Evolutionary conservation across 2,113 vertebrate genomes (phyloP).

Genomic region (Leucoraja erinaceus): DNA sequence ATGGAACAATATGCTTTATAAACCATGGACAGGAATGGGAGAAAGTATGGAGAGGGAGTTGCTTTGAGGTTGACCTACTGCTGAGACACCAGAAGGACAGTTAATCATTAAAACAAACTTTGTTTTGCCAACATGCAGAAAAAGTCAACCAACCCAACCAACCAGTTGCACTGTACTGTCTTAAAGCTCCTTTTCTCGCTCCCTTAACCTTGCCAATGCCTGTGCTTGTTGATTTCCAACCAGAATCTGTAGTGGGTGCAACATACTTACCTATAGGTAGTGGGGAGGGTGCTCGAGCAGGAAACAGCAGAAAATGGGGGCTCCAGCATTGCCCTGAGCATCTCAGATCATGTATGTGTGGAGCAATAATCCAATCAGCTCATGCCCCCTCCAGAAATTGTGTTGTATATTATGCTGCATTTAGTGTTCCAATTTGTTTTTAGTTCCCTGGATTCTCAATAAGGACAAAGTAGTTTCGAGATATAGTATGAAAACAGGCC

Average conservation of each 20-base stretch:
- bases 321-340: background rate
- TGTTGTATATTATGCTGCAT: background rate
- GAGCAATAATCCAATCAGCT: background rate
- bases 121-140: background rate
- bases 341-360: background rate
- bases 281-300: background rate
- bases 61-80: background rate
- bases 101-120: background rate
- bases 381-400: background rate
- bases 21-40: no score
- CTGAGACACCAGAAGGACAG: background rate
- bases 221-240: background rate
- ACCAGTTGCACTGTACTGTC: background rate
- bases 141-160: background rate
- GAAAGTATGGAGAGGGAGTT: no score
- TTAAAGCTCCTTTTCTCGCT: background rate
- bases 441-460: background rate
- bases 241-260: background rate
- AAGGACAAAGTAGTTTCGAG: background rate
- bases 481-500: no score
- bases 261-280: background rate
- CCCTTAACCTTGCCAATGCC: background rate
- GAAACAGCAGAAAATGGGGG: background rate
- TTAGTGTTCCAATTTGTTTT: background rate
- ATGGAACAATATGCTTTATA: no score